Conservation (phyloP, 2,797 vertebrate genomes). For the Fratercula arctica region DNA sequence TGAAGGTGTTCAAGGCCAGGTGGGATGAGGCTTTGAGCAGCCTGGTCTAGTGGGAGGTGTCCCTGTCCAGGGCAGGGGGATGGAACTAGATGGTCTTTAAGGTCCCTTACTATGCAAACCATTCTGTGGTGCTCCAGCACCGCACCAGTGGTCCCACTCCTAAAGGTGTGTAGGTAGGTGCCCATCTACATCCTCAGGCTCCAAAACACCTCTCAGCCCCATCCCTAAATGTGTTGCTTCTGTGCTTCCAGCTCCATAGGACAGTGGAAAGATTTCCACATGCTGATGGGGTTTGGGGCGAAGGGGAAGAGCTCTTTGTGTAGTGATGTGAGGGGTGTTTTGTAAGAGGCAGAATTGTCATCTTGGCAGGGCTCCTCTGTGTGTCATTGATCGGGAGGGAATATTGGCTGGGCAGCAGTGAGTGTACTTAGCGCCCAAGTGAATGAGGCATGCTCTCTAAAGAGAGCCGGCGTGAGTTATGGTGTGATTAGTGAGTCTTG, state of each 20-base stretch:
- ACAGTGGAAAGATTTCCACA: background rate
- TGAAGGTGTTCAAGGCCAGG: background rate
- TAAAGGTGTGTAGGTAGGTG: background rate
- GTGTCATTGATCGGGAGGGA: constrained; percentile 47
- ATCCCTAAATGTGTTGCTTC: background rate
- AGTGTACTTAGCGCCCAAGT: constrained; percentile 7
- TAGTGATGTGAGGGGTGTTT: background rate
- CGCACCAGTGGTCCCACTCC: accelerated
- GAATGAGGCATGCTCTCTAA: background rate
- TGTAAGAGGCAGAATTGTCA: constrained; percentile 52
- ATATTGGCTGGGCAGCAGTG: constrained; percentile 39
- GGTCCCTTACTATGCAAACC: background rate
- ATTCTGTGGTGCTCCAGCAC: background rate
- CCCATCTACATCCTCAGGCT: background rate
- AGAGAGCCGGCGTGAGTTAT: background rate
- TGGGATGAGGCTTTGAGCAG: background rate
- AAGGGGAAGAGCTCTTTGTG: background rate
- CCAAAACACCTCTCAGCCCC: background rate
- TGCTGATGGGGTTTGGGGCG: background rate
- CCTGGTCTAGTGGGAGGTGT: background rate
- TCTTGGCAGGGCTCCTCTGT: constrained; percentile 52
- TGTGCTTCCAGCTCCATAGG: background rate
- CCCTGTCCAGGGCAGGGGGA: background rate
- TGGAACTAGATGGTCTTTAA: background rate
- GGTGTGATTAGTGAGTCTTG: background rate